Evolutionary conservation across 2,797 vertebrate species (phyloP), one percentile per base, ranked within the genome.

Genomic region (Lagodon rhomboides): DNA sequence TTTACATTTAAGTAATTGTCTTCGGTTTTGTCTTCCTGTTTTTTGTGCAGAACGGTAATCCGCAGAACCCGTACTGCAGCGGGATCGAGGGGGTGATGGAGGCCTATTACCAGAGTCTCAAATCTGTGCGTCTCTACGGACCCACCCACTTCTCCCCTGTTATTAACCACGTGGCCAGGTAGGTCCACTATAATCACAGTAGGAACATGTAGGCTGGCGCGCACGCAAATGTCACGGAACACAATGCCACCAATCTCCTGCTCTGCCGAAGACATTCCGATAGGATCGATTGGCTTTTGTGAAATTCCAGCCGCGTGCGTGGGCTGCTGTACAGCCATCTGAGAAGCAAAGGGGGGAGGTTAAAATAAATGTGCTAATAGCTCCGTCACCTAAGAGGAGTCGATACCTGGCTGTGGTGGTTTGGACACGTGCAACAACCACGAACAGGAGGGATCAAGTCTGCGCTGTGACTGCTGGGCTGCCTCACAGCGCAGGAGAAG

Each of bases 81-180:
- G 98, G 98, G n/a, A 98, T 99, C 22, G 98, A 98, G 76, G 98
- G 98, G 1, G 98, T 99, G 56, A 97, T 99, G 96, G 98, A 99
- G 77, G 98, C 98, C 0, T 99, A 99, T 84, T 99, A 99, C 78
- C 96, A 96, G 94, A 99, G 98, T 77, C 95, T 99, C 76, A 98
- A 98, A 85, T 97, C 95, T n/a, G 98, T 99, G 15, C 97, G 97
- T 38, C 95, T 99, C 50, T 99, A 99, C 47, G 98, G 98, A 56
- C 98, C 98, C 77, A 99, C 98, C 68, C 98, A 98, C 93, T 99
- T 99, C 93, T 98, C 98, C 70, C 98, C 98, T 62, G 97, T 99
- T 61, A 99, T 99, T 89, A 99, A 99, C 94, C 98, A 99, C 20
- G 98, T 99, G 87, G 98, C 98, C 91, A 97, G 93, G 93, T 94